Percentiles rank a stretch among this genome's conserved stretches.
Evolutionary conservation across 1,140 invertebrate species (phyloP).

Genomic region (Holotrichia oblita): DNA sequence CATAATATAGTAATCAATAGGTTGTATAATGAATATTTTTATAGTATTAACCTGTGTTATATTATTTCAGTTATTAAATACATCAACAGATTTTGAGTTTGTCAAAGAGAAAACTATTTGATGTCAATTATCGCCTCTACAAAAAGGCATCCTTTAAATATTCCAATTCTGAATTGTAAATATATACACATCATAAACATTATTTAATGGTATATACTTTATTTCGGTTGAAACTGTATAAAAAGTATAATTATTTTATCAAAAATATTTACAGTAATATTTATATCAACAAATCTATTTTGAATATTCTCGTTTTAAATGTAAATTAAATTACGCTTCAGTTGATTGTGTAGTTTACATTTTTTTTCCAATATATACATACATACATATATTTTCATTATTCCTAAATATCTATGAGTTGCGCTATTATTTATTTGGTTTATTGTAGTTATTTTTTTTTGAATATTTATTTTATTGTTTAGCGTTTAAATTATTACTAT

Average conservation of each 20-base stretch:
- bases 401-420: not conserved
- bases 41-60: too few species aligned
- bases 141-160: too few species aligned
- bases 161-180: too few species aligned
- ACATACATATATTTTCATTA: not conserved
- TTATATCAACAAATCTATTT: slow-evolving; percentile 25
- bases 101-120: too few species aligned
- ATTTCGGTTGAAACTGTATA: not conserved
- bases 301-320: not conserved
- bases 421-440: not conserved
- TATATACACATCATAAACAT: too few species aligned
- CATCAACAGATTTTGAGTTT: too few species aligned
- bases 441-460: slow-evolving; percentile 9
- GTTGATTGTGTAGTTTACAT: slow-evolving; percentile 29
- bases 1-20: too few species aligned
- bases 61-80: too few species aligned
- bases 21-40: too few species aligned
- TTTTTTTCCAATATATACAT: not conserved
- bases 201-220: not conserved
- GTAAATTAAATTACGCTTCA: slow-evolving; percentile 23
- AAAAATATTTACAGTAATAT: slow-evolving; percentile 8
- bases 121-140: too few species aligned
- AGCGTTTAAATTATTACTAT: slow-evolving; percentile 19
- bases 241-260: slow-evolving; percentile 27
- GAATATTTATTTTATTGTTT: slow-evolving; percentile 27